These are phyloP conservation scores for Gambusia yucatana DNA, from an alignment of 2,797 vertebrate species.

Conservation along the genomic window DNA sequence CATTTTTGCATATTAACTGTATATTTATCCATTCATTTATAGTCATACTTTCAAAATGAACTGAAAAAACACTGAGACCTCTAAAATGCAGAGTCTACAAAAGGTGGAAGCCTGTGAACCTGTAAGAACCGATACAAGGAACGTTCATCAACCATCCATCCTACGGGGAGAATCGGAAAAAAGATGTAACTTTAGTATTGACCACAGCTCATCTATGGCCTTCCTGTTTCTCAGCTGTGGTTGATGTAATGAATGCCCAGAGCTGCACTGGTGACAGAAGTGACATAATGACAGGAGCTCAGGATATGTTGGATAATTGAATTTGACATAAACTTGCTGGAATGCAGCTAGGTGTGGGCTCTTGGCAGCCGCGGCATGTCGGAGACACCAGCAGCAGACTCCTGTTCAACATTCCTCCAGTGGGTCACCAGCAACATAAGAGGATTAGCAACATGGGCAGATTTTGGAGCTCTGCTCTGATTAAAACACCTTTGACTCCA, in stretches of 20 bases:
- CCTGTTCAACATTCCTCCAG: slow-evolving; percentile 34
- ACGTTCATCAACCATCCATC: background rate
- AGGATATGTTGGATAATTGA: slow-evolving; percentile 22
- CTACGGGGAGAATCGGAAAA: background rate
- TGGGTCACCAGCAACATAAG: slow-evolving; percentile 15
- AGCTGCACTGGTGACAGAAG: background rate
- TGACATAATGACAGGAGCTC: background rate
- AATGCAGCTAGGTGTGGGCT: slow-evolving; percentile 22
- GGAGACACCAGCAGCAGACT: background rate
- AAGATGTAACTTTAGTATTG: background rate
- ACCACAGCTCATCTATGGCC: background rate
- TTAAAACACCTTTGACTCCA: slow-evolving; percentile 39
- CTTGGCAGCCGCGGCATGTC: background rate
- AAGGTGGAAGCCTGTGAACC: background rate
- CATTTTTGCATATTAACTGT: too few relatives aligned
- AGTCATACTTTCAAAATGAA: background rate
- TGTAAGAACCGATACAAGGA: background rate
- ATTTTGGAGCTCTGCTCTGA: slow-evolving; percentile 9
- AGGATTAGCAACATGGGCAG: slow-evolving; percentile 54
- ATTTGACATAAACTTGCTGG: slow-evolving; percentile 28
- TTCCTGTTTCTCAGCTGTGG: background rate
- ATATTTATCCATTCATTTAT: background rate
- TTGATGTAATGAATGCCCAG: background rate
- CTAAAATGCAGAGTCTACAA: background rate
- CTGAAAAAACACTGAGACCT: background rate